Evolutionary conservation across 2,888 invertebrate genomes (phyloP).

Genomic region (Noctua comes): DNA sequence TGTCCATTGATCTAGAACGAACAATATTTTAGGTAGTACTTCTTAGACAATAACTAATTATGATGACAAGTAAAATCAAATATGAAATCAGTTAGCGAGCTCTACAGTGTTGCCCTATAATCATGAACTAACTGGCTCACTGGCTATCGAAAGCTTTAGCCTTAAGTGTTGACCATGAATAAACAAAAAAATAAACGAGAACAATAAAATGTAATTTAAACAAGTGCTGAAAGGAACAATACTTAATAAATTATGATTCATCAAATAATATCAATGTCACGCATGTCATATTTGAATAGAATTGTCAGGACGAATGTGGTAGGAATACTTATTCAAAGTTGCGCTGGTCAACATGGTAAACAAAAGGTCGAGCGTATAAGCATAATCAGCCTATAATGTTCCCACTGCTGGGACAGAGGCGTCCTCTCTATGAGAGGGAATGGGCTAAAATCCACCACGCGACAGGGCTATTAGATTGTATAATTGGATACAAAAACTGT

Average conservation of each 20-base stretch:
- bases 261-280: constrained; percentile 62
- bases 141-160: constrained; percentile 26
- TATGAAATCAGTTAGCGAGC: neutral
- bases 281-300: constrained; percentile 65
- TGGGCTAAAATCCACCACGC: no score
- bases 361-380: constrained; percentile 33
- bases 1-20: constrained; percentile 32
- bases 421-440: no score
- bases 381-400: neutral
- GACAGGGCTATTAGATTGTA: no score
- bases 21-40: constrained; percentile 10
- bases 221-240: constrained; percentile 44
- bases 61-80: constrained; percentile 4
- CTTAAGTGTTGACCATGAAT: constrained; percentile 6
- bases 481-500: no score
- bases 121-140: neutral
- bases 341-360: constrained; percentile 23
- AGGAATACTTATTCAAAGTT: constrained; percentile 49
- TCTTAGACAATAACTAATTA: constrained; percentile 34
- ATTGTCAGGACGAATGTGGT: constrained; percentile 45
- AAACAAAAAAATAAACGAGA: neutral
- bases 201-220: constrained; percentile 28
- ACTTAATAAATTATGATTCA: constrained; percentile 55
- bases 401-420: no score
- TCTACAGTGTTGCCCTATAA: neutral